Conservation (phyloP, 2,113 vertebrate genomes). For the Physeter macrocephalus region DNA sequence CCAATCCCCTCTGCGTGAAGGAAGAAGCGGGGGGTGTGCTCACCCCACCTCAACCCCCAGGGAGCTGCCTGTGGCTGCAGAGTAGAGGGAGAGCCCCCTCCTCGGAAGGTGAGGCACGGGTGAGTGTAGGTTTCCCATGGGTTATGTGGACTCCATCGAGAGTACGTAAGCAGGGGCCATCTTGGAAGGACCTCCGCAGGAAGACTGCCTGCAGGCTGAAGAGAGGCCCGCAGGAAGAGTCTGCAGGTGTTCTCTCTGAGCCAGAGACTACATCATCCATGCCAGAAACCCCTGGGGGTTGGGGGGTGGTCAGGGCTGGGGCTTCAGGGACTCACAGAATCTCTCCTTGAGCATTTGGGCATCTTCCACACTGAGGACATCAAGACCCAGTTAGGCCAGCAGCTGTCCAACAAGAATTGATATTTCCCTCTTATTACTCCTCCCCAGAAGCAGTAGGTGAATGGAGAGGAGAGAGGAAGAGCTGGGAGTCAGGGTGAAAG, state of each 20-base stretch:
- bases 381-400: neutral
- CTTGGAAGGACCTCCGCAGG: neutral
- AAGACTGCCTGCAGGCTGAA: neutral
- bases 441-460: neutral
- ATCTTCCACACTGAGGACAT: neutral
- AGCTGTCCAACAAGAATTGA: neutral
- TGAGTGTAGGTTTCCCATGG: too few relatives aligned
- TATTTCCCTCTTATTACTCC: neutral
- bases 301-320: neutral
- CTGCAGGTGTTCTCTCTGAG: neutral
- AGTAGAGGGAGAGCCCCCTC: fast-evolving
- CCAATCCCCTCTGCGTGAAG: neutral
- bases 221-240: neutral
- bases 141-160: neutral
- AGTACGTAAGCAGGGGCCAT: neutral
- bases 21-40: neutral
- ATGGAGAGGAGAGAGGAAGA: neutral
- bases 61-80: neutral
- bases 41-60: neutral
- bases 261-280: neutral
- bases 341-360: neutral
- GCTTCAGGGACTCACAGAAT: neutral
- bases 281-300: neutral
- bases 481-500: neutral
- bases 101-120: neutral